Evolutionary conservation across 2,888 invertebrate species (phyloP), one percentile per base, ranked within the genome.

Genomic region (Smittia sp.): DNA sequence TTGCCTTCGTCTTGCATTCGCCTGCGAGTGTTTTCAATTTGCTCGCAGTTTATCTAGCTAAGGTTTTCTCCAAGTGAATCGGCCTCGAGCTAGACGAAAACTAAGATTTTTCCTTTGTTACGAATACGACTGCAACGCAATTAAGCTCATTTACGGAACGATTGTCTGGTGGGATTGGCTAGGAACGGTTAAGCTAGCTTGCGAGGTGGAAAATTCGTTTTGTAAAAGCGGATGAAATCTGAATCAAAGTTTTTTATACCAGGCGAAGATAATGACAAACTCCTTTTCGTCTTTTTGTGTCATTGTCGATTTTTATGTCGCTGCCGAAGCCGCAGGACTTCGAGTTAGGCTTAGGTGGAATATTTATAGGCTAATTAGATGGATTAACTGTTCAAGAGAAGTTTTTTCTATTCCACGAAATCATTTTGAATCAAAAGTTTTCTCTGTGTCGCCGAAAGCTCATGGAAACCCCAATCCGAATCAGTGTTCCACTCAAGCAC

Each of bases 341-440:
- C 25, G 27, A 27, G 27, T 63, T n/a, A 68, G 13, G 24, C n/a
- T 67, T 24, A 68, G 3, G 18, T n/a, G 15, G 41, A 32, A 68
- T 68, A 68, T 68, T 68, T 68, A 22, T 68, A 68, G 68, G 46
- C 46, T 46, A 68, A 66, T 66, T 66, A 68, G 46, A 41, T 68
- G 25, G 22, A 22, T 67, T 65, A 32, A 65, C 9, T 25, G 65
- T 65, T 65, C 65, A 65, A 39, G 46, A 46, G 11, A 46, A 46
- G 15, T 46, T n/a, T 46, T 38, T 46, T 46, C 32, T 32, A 32
- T 32, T 32, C 32, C 9, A 32, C 32, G 32, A 32, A 32, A 32
- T 6, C 32, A 32, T 32, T 32, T 32, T 32, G 9, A 32, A 32
- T 32, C 32, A 32, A 32, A 32, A 32, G 9, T 9, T 32, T 32